Base-by-base conservation (phyloP, 2,113 vertebrate species). In the Camelus dromedarius region DNA sequence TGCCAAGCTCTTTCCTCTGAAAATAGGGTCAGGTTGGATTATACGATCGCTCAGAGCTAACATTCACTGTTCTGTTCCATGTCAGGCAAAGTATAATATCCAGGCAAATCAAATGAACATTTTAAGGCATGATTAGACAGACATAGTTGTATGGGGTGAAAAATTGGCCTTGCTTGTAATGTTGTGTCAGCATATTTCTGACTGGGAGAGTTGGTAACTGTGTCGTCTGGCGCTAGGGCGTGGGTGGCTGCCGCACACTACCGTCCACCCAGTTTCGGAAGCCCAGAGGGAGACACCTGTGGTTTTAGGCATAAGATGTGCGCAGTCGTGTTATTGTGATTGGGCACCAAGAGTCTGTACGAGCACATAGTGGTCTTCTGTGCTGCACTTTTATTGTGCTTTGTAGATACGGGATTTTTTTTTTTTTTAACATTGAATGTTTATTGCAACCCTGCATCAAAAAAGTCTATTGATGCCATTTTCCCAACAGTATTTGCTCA, bases 361-460 rank as follows among this genome's bases (percentile, higher is more conserved):
- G 35, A 20, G 20, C n/a, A 56, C 32, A 79, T n/a, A 13, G 35
- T 0, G 0, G 56, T 56, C 76, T 26, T 12, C 22, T n/a, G 8
- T 79, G 13, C 76, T 56, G 24, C 76, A 79, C 52, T 64, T 64
- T 64, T 30, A 64, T 64, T 6, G 4, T 64, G 24, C 28, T 64
- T 28, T 2, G 0, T 64, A 54, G 32, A 54, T 77, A 77, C 3
- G 20, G 13, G n/a, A 19, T 12, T 35, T 56, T 35, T 56, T 56
- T 38, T 38, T 42, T 42, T 42, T 42, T 5, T 5, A 42, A 79
- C 52, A 56, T 56, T 35, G 52, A 35, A 79, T 50, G 52, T 56
- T 79, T 79, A 52, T n/a, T n/a, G 52, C 76, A 56, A 56, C 52
- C 76, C 52, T 56, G 52, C 4, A n/a, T 38, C 56, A 13, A 56